Conservation (phyloP, 2,888 invertebrate genomes). For the Laothoe populi region DNA sequence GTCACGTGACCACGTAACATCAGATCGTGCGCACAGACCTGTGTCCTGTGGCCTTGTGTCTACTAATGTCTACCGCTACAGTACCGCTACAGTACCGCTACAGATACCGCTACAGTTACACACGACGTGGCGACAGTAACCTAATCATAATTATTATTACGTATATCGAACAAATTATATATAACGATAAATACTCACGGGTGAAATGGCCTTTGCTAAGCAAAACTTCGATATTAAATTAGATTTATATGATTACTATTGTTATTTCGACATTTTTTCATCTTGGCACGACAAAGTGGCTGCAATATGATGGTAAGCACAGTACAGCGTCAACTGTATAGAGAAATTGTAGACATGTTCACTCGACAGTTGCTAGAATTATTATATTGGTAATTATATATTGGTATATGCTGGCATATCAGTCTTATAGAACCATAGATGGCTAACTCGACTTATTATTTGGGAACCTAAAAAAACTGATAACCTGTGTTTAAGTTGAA, state of each 20-base stretch:
- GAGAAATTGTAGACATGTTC: no score
- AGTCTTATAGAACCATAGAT: no score
- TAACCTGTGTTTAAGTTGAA: no score
- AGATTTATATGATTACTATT: conserved; percentile 29
- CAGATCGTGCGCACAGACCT: conserved; percentile 47
- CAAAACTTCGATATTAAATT: conserved; percentile 20
- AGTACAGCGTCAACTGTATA: no score
- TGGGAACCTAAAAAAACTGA: no score
- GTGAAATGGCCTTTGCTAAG: conserved; percentile 24
- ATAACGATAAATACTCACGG: conserved; percentile 15
- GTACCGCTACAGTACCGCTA: not conserved
- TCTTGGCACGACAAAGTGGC: no score
- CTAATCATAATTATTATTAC: not conserved
- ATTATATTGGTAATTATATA: no score
- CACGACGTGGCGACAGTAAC: conserved; percentile 3
- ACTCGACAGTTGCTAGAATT: no score
- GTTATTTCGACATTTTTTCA: conserved; percentile 25
- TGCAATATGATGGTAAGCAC: no score
- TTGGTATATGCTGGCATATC: no score
- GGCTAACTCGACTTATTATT: no score
- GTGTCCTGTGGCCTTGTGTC: conserved; percentile 28
- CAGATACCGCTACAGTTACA: no score
- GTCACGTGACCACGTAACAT: conserved; percentile 38
- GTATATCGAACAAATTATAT: conserved; percentile 13
- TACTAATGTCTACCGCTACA: conserved; percentile 28